Percentiles rank a stretch among this genome's conserved stretches.
phyloP scores from a whole-genome alignment of 2,888 invertebrate genomes.

The Drosophila prostipennis region DNA sequence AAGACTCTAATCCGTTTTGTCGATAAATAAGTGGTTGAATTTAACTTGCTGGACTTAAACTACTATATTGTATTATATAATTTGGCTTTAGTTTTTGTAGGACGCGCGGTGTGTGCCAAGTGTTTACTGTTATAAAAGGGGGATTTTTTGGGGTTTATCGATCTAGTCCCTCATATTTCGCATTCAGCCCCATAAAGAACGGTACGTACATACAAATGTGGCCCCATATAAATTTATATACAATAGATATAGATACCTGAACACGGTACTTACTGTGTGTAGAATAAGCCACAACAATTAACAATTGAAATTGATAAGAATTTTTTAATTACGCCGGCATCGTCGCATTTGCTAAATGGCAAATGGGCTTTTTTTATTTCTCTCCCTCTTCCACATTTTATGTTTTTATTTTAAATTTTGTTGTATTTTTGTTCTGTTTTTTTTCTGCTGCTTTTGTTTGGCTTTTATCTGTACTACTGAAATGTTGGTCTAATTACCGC shows the following conservation, averaged over 20 bases:
- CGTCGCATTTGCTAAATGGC: slow-evolving; percentile 19
- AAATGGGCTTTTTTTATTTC: slow-evolving; percentile 1
- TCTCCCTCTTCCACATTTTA: neutral
- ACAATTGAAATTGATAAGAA: slow-evolving; percentile 65
- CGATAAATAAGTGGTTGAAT: neutral
- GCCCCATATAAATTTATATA: slow-evolving; percentile 25
- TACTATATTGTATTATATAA: no score
- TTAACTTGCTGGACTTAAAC: neutral
- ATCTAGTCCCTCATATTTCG: slow-evolving; percentile 23
- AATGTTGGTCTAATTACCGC: slow-evolving; percentile 6
- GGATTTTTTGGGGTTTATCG: slow-evolving; percentile 23
- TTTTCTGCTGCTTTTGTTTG: neutral
- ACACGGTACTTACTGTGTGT: slow-evolving; percentile 13
- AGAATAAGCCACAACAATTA: slow-evolving; percentile 59
- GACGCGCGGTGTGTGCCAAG: neutral
- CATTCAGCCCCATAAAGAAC: slow-evolving; percentile 5
- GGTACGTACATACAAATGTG: slow-evolving; percentile 1
- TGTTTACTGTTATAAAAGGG: neutral
- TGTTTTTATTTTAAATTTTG: neutral
- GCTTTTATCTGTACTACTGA: slow-evolving; percentile 6
- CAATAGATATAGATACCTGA: slow-evolving; percentile 36
- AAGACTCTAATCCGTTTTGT: neutral
- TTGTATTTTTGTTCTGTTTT: neutral
- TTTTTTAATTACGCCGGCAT: slow-evolving; percentile 67
- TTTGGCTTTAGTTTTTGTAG: no score